Conservation (phyloP, 2,113 vertebrate genomes). For the Mustelus asterias region DNA sequence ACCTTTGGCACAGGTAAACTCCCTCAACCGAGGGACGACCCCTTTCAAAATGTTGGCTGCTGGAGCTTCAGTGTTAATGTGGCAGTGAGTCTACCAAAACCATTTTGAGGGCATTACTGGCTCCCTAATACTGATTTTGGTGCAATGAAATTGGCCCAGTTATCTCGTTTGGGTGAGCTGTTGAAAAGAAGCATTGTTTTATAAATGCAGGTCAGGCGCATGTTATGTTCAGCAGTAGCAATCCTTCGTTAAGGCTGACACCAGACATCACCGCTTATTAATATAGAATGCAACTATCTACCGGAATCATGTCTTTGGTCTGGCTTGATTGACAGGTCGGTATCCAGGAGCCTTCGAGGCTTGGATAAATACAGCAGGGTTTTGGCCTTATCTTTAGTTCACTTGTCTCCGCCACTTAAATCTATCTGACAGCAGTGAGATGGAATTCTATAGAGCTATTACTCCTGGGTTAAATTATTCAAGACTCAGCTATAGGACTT, state of each 20-base stretch:
- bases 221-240: background rate
- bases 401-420: slow-evolving; percentile 18
- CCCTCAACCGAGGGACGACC: background rate
- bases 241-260: background rate
- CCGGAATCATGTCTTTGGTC: background rate
- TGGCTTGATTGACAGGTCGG: slow-evolving; percentile 21
- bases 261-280: background rate
- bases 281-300: background rate
- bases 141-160: background rate
- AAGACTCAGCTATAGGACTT: background rate
- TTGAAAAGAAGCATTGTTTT: background rate
- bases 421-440: slow-evolving; percentile 31
- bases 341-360: slow-evolving; percentile 2
- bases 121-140: background rate
- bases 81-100: background rate
- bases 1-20: background rate
- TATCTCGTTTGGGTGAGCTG: background rate
- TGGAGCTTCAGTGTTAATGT: background rate
- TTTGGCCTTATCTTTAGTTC: slow-evolving; percentile 31
- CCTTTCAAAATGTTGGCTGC: background rate
- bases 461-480: slow-evolving; percentile 30
- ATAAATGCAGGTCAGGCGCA: slow-evolving; percentile 5
- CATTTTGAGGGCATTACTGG: background rate
- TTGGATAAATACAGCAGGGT: slow-evolving; percentile 25
- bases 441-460: slow-evolving; percentile 33